These are phyloP conservation scores for Strigamia maritima DNA, from an alignment of 2,888 invertebrate genomes.

Conservation along the genomic window DNA sequence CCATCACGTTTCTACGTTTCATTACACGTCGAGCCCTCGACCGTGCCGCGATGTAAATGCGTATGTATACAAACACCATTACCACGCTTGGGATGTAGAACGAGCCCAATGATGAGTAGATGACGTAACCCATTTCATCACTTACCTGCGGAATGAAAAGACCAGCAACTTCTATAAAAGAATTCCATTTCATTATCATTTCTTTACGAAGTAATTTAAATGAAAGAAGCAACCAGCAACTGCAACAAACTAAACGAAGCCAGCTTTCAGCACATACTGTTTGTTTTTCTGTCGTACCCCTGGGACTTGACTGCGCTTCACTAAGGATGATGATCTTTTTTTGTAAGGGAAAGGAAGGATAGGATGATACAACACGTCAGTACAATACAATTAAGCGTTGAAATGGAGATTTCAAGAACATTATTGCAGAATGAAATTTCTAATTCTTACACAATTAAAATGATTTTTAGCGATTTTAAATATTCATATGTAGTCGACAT, in stretches of 20 bases:
- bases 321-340: background rate
- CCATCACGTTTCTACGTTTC: constrained; percentile 44
- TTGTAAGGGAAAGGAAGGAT: too few relatives aligned
- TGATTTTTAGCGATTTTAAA: too few relatives aligned
- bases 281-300: background rate
- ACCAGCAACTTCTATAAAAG: background rate
- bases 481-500: too few relatives aligned
- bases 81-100: constrained; percentile 99
- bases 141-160: constrained; percentile 69
- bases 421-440: too few relatives aligned
- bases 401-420: too few relatives aligned
- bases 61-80: constrained; percentile 99
- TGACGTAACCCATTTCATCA: constrained; percentile 93
- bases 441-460: too few relatives aligned
- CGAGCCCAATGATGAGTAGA: constrained; percentile 96
- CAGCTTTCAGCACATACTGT: background rate
- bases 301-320: background rate
- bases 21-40: constrained; percentile 81
- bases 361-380: too few relatives aligned
- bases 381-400: too few relatives aligned
- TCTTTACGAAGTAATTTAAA: background rate
- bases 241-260: background rate
- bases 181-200: constrained; percentile 10
- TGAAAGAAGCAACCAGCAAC: background rate
- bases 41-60: constrained; percentile 96